Evolutionary conservation across 2,113 vertebrate genomes (phyloP).

Genomic region (Phylloscopus trochilus): DNA sequence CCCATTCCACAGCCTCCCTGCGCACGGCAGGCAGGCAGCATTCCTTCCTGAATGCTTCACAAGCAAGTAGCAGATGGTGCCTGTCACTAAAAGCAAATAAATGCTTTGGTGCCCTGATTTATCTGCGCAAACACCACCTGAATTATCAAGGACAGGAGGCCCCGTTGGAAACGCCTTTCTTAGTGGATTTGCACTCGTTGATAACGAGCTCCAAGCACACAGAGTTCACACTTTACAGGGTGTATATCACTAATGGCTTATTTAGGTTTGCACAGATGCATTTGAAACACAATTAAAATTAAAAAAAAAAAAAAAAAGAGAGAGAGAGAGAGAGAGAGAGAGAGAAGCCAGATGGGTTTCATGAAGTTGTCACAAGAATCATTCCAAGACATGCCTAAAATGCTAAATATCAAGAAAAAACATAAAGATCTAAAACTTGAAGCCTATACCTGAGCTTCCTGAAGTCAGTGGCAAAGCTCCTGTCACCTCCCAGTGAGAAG

Average conservation of each 20-base stretch:
- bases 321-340: too few relatives aligned
- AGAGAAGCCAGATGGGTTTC: constrained; percentile 16
- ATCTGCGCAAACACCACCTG: background rate
- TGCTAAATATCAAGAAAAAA: constrained; percentile 9
- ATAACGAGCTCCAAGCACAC: background rate
- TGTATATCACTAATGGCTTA: background rate
- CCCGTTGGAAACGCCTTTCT: background rate
- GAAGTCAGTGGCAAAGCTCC: background rate
- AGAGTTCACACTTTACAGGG: background rate
- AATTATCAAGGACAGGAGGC: background rate
- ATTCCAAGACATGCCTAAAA: constrained; percentile 2
- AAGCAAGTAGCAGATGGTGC: constrained; percentile 45
- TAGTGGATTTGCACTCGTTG: background rate
- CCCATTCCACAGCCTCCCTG: background rate
- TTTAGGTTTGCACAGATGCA: background rate
- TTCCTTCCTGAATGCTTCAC: background rate
- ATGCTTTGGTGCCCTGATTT: constrained; percentile 36
- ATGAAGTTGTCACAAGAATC: background rate
- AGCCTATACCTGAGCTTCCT: background rate
- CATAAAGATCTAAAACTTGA: background rate
- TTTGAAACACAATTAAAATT: background rate
- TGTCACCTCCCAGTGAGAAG: background rate
- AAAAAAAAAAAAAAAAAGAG: accelerated
- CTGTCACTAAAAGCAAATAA: constrained; percentile 43
- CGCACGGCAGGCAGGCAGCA: background rate